These are phyloP conservation scores for Turnix velox DNA, from an alignment of 2,113 vertebrate genomes.

Conservation along the genomic window DNA sequence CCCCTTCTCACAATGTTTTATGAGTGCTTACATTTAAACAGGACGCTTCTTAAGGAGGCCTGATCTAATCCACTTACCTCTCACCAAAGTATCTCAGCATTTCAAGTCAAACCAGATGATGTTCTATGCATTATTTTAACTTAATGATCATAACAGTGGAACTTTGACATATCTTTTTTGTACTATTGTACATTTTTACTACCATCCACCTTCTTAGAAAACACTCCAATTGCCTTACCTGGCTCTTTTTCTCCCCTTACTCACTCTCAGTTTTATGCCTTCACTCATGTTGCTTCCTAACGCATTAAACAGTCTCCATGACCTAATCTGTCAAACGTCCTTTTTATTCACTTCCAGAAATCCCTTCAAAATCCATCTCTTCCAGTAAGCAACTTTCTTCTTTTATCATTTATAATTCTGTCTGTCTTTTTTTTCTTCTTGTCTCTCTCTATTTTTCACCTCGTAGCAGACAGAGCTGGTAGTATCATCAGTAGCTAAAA, in stretches of 20 bases:
- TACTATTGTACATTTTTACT: not conserved
- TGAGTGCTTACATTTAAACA: not conserved
- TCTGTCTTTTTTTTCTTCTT: not conserved
- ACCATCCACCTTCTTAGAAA: not conserved
- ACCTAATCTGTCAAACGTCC: not conserved
- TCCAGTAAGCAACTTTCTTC: conserved; percentile 25
- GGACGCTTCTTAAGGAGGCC: not conserved
- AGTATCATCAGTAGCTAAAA: conserved; percentile 48
- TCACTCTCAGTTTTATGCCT: not conserved
- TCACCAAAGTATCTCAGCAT: not conserved
- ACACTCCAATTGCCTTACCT: not conserved
- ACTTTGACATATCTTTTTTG: not conserved
- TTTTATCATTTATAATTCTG: conserved; percentile 23
- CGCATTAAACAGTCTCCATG: conserved; percentile 26
- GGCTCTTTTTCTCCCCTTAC: not conserved
- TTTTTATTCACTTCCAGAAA: conserved; percentile 56
- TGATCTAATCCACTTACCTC: not conserved
- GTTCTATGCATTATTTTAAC: not conserved
- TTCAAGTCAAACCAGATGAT: not conserved
- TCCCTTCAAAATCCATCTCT: not conserved
- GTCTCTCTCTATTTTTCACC: conserved; percentile 20
- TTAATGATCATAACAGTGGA: not conserved
- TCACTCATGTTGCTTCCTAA: not conserved
- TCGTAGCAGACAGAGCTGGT: conserved; percentile 40
- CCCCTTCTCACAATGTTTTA: not conserved